Conservation (phyloP, 2,888 invertebrate genomes). For the Plebejus anna region DNA sequence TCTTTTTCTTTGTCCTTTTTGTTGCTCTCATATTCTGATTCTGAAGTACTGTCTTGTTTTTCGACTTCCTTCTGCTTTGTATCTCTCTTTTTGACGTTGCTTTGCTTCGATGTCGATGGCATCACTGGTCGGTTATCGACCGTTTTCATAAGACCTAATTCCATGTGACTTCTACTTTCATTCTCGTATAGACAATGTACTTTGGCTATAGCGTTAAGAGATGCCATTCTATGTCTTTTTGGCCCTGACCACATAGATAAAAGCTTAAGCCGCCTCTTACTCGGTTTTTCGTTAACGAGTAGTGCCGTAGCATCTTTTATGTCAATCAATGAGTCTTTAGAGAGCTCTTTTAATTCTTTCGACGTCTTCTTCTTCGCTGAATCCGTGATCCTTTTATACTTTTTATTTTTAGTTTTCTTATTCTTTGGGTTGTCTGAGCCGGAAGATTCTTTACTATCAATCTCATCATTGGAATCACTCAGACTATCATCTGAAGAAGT, state of each 20-base stretch:
- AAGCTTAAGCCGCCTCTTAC: constrained; percentile 78
- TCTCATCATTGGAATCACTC: constrained; percentile 71
- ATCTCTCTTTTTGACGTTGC: constrained; percentile 66
- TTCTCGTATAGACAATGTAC: constrained; percentile 95
- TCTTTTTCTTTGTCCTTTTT: constrained; percentile 65
- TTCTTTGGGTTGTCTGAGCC: constrained; percentile 59
- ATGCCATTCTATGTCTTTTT: constrained; percentile 92
- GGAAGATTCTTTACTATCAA: constrained; percentile 68
- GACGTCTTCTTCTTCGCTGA: constrained; percentile 59
- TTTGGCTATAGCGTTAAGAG: constrained; percentile 92
- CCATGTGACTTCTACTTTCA: constrained; percentile 87
- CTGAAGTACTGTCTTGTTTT: constrained; percentile 70
- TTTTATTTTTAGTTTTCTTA: constrained; percentile 65
- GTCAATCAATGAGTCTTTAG: constrained; percentile 68
- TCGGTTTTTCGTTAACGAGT: constrained; percentile 65
- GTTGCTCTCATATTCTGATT: constrained; percentile 71
- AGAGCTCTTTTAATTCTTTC: constrained; percentile 70
- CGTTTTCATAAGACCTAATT: constrained; percentile 77
- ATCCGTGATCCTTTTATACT: constrained; percentile 67
- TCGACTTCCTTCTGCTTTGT: constrained; percentile 63
- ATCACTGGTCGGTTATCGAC: constrained; percentile 61
- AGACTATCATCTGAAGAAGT: constrained; percentile 70
- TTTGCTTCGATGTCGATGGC: constrained; percentile 75
- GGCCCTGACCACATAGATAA: constrained; percentile 87
- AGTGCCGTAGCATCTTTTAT: constrained; percentile 62